A percentile compares a stretch with the other conserved stretches of the same genome.
These are phyloP conservation scores for Neomorphus geoffroyi DNA, from an alignment of 2,797 vertebrate species.

Conservation along the genomic window DNA sequence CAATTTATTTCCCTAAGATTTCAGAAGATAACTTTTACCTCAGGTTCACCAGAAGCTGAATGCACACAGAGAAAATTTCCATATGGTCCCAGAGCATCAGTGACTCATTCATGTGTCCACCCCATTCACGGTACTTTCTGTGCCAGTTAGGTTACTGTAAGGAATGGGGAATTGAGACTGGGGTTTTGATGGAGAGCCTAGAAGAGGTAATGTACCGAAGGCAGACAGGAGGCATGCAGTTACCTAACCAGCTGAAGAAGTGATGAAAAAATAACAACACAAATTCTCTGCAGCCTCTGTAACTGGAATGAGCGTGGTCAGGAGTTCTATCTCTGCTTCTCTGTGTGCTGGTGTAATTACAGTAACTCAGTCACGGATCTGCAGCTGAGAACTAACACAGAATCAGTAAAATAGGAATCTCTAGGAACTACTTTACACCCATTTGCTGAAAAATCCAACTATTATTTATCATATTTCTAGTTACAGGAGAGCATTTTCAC, in stretches of 20 bases:
- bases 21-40: background rate
- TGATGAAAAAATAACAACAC: background rate
- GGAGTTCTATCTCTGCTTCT: background rate
- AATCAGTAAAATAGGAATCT: background rate
- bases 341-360: background rate
- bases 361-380: background rate
- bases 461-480: background rate
- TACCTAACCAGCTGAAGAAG: background rate
- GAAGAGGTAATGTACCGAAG: background rate
- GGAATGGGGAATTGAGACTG: background rate
- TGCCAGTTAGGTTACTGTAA: background rate
- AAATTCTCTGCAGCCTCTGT: background rate
- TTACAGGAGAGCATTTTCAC: background rate
- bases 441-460: background rate
- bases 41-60: background rate
- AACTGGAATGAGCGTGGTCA: fast-evolving
- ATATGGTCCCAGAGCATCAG: background rate
- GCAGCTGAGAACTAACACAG: background rate
- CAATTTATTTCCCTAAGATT: background rate
- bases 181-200: background rate
- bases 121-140: background rate
- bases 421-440: background rate
- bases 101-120: background rate
- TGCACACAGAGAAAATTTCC: background rate
- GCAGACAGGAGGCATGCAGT: background rate